Evolutionary conservation across 2,888 invertebrate genomes (phyloP), one percentile per base, ranked within the genome.

Genomic region (Microplitis deprimator): DNA sequence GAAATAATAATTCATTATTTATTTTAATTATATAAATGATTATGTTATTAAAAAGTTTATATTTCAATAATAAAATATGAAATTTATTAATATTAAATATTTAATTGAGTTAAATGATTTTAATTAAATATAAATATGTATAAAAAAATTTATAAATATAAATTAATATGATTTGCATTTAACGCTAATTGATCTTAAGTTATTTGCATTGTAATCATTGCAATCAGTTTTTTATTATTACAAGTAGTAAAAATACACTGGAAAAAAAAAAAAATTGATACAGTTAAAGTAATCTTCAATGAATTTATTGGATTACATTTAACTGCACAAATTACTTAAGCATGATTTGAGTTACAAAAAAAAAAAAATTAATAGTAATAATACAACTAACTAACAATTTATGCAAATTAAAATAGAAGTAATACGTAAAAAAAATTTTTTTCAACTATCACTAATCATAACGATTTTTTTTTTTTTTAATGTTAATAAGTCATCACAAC

Each of bases 201-300:
- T 73, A 73, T n/a, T 65, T 73, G 73, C 73, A 73, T 73, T 65
- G 65, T 64, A 65, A 64, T 41, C 73, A 73, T 73, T 73, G 73
- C 73, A 13, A 29, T 65, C 41, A 73, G 17, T 73, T 62, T 62
- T 17, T 16, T 13, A 65, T 70, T 62, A n/a, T 50, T 50, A 50
- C 50, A 50, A 50, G 13, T 50, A 50, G 50, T 13, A 50, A 50
- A 50, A 50, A 50, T 50, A 50, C 50, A 8, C 50, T 50, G 50
- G 13, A 6, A 16, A 17, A 62, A 61, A 6, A 16, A 17, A 72
- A 61, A n/a, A 60, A 40, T 62, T 10, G 16, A 62, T 61, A 72
- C 62, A 70, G 10, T 72, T 72, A 6, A 61, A 61, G 16, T 38
- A 29, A 70, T 59, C 5, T 40, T 72, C 39, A 50, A 50, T 50